Conservation (phyloP, 2,888 invertebrate species). For the Agriopis marginaria region DNA sequence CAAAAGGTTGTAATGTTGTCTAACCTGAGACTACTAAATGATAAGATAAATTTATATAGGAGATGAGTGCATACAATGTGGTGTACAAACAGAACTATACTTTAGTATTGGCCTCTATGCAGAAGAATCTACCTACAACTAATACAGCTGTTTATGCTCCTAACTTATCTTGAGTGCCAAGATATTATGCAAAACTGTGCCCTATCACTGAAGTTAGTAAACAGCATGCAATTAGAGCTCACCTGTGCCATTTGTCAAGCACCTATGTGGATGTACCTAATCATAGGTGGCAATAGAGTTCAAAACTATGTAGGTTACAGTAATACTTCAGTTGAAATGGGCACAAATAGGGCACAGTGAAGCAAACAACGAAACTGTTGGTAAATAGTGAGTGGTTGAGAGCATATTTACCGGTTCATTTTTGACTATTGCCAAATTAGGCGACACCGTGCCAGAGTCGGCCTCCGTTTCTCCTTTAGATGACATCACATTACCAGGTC, state of each 20-base stretch:
- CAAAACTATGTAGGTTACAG: conserved; percentile 33
- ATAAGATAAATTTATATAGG: conserved; percentile 17
- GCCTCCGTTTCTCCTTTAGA: conserved; percentile 86
- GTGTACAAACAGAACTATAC: conserved; percentile 2
- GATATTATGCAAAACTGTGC: conserved; percentile 23
- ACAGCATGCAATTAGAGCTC: conserved; percentile 34
- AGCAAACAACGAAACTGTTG: conserved; percentile 35
- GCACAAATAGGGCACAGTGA: conserved; percentile 31
- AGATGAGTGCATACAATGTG: conserved; percentile 11
- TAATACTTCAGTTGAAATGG: conserved; percentile 24
- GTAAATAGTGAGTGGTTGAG: conserved; percentile 27
- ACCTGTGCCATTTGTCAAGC: conserved; percentile 36
- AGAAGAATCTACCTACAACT: not conserved
- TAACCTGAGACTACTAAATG: not conserved
- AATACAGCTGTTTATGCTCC: conserved; percentile 20
- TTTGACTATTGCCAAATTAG: conserved; percentile 76
- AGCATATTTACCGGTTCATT: conserved; percentile 77
- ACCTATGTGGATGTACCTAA: conserved; percentile 12
- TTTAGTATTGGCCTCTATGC: not conserved
- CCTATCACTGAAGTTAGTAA: conserved; percentile 31
- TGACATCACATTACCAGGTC: conserved; percentile 85
- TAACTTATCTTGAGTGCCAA: conserved; percentile 17
- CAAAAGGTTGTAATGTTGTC: not conserved
- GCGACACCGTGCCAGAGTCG: conserved; percentile 85
- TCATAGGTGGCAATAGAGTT: conserved; percentile 18